Conservation (phyloP, 2,888 invertebrate species). For the Apotomis betuletana region DNA sequence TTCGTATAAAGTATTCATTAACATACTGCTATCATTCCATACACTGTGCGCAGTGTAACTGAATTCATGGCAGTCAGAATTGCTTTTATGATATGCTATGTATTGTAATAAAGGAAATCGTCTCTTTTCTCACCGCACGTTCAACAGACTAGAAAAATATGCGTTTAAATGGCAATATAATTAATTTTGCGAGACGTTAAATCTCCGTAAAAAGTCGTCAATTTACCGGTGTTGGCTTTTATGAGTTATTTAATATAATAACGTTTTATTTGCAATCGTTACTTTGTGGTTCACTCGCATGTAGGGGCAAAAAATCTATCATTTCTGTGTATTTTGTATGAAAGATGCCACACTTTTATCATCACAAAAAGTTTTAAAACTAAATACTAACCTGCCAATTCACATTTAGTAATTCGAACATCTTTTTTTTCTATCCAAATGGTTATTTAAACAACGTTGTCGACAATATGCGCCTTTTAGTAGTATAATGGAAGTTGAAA, state of each 20-base stretch:
- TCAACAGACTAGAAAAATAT: slow-evolving; percentile 25
- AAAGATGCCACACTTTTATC: no score
- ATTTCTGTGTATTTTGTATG: no score
- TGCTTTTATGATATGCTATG: slow-evolving; percentile 21
- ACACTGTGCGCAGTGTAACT: slow-evolving; percentile 8
- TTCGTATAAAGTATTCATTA: neutral
- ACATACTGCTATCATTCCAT: slow-evolving; percentile 12
- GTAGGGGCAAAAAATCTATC: no score
- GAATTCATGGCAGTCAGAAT: slow-evolving; percentile 18
- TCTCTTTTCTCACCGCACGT: slow-evolving; percentile 14
- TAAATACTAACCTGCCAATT: no score
- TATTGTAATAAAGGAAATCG: slow-evolving; percentile 16
- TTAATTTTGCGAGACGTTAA: slow-evolving; percentile 15
- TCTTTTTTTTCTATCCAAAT: no score
- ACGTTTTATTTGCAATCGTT: neutral
- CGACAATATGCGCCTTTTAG: no score
- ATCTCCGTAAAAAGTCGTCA: slow-evolving; percentile 10
- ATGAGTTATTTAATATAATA: slow-evolving; percentile 7
- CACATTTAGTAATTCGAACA: no score
- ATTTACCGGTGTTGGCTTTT: slow-evolving; percentile 27
- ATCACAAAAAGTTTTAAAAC: no score
- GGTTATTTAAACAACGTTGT: no score
- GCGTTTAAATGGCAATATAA: slow-evolving; percentile 7
- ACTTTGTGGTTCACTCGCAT: no score
- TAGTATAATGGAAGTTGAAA: no score